phyloP scores from a whole-genome alignment of 2,888 invertebrate species.

The Blastobasis lacticolella region DNA sequence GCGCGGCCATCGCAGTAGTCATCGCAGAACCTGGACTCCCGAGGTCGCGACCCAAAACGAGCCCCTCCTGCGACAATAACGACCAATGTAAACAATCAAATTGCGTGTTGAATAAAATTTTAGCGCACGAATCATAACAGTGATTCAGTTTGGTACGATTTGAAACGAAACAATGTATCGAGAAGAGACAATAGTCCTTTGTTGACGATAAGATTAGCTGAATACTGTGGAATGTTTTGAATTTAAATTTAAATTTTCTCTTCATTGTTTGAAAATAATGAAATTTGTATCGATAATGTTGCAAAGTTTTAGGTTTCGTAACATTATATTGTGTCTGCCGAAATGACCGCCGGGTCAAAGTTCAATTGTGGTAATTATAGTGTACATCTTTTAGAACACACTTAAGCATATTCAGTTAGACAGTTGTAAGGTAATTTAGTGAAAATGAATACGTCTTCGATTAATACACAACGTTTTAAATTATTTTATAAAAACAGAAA shows the following conservation, averaged over 20 bases:
- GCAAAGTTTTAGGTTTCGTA: constrained; percentile 6
- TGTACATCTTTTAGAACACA: too few species aligned
- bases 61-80: constrained; percentile 46
- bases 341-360: too few species aligned
- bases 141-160: constrained; percentile 64
- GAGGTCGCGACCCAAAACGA: constrained; percentile 49
- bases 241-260: constrained; percentile 57
- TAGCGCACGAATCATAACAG: constrained; percentile 63
- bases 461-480: too few species aligned
- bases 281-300: constrained; percentile 21
- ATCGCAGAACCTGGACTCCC: constrained; percentile 58
- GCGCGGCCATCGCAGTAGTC: constrained; percentile 75
- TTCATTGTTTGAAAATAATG: constrained; percentile 60
- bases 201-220: constrained; percentile 70
- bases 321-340: too few species aligned
- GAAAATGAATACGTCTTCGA: too few species aligned
- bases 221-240: constrained; percentile 69
- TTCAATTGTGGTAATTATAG: too few species aligned
- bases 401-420: too few species aligned
- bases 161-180: constrained; percentile 67
- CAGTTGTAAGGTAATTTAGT: too few species aligned
- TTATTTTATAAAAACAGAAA: too few species aligned
- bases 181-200: constrained; percentile 68
- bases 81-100: constrained; percentile 57
- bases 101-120: constrained; percentile 60